phyloP scores from a whole-genome alignment of 2,113 vertebrate species.

The Corydoras sp. region DNA sequence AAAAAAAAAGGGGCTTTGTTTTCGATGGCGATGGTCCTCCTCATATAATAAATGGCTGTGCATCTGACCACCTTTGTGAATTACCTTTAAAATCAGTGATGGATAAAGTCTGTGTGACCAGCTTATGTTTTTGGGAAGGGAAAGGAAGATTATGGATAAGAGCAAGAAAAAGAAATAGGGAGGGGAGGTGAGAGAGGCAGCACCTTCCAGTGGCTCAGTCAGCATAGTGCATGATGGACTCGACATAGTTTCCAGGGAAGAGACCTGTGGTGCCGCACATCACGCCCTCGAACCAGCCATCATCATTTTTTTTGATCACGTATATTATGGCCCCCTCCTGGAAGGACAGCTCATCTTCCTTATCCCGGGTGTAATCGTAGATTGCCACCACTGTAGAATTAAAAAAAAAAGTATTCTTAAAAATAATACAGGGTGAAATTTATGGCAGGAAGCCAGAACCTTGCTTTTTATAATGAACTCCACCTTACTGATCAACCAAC shows the following conservation, averaged over 20 bases:
- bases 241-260: constrained; percentile 96
- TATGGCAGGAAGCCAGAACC: no score
- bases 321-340: constrained; percentile 99
- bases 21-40: no score
- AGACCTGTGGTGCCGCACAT: constrained; percentile 97
- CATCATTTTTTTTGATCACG: constrained; percentile 99
- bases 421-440: background rate
- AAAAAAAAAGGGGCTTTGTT: background rate
- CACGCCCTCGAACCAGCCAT: constrained; percentile 96
- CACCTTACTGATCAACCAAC: no score
- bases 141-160: no score
- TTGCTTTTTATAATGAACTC: no score
- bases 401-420: background rate
- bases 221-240: constrained; percentile 99
- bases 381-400: constrained; percentile 86
- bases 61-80: no score
- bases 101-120: background rate
- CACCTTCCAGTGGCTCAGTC: constrained; percentile 68
- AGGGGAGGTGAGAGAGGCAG: background rate
- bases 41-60: no score
- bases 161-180: constrained; percentile 1
- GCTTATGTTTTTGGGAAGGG: background rate
- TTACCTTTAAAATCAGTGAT: background rate
- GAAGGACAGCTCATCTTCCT: constrained; percentile 97
- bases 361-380: constrained; percentile 94